Evolutionary conservation across 1,140 invertebrate species (phyloP).

Genomic region (Sycobia sp.): DNA sequence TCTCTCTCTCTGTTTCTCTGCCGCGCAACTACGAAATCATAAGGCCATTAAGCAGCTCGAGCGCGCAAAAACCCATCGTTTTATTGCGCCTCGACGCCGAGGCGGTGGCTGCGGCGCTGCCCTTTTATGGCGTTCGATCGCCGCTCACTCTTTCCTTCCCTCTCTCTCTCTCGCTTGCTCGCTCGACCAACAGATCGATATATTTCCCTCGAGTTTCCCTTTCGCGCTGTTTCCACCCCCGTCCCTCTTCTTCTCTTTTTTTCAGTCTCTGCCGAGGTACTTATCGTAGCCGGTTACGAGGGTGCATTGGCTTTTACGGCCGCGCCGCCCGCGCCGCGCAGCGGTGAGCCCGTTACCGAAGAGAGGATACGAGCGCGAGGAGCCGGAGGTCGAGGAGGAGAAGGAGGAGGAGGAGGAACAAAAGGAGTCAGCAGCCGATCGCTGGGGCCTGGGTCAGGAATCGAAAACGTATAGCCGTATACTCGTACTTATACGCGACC

Average conservation of each 20-base stretch:
- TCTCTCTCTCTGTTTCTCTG: too few species aligned
- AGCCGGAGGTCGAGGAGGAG: too few species aligned
- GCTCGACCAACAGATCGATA: too few species aligned
- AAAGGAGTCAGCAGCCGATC: too few species aligned
- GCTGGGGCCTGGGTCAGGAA: too few species aligned
- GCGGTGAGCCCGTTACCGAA: too few species aligned
- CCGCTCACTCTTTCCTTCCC: background rate
- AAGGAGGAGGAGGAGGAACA: background rate
- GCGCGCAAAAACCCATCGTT: conserved; percentile 6
- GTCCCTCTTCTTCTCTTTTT: background rate
- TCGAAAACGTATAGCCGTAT: too few species aligned
- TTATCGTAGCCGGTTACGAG: conserved; percentile 50
- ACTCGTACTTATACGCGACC: too few species aligned
- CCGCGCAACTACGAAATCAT: background rate
- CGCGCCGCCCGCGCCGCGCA: conserved; percentile 36
- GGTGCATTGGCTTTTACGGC: conserved; percentile 47
- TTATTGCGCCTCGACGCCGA: too few species aligned
- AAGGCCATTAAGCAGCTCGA: conserved; percentile 12
- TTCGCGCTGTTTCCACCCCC: background rate
- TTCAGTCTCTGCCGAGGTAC: conserved; percentile 27
- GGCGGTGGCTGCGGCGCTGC: background rate
- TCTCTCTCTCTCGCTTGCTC: conserved; percentile 11
- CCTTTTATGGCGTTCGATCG: conserved; percentile 20
- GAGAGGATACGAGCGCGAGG: too few species aligned
- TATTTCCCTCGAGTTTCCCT: background rate